phyloP scores from a whole-genome alignment of 64 coral and sea anemone species.

The Dendrophyllia cribrosa region DNA sequence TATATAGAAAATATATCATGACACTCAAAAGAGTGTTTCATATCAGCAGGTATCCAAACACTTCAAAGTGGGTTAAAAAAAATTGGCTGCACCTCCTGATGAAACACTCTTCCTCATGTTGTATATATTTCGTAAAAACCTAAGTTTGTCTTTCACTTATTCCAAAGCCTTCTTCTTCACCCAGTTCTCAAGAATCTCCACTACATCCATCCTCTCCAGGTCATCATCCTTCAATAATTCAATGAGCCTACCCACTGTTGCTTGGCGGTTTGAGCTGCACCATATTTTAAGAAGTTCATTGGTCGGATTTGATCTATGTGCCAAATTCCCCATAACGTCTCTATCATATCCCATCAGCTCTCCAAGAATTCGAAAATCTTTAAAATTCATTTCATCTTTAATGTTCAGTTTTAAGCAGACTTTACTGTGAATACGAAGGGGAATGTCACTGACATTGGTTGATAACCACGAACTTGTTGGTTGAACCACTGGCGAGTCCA shows the following conservation, averaged over 20 bases:
- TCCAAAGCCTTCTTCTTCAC: neutral
- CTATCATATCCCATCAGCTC: neutral
- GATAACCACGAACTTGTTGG: neutral
- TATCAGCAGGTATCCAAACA: too few species aligned
- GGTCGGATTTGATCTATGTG: neutral
- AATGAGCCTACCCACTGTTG: slow-evolving; percentile 11
- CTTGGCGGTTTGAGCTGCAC: neutral
- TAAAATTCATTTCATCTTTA: neutral
- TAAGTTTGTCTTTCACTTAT: neutral
- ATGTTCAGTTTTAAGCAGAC: neutral
- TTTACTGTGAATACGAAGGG: neutral
- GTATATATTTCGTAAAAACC: too few species aligned
- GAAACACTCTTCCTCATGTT: too few species aligned
- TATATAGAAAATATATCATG: too few species aligned
- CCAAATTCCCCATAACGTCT: neutral
- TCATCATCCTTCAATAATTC: neutral
- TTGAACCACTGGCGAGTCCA: neutral
- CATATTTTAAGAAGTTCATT: slow-evolving; percentile 10
- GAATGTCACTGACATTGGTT: neutral
- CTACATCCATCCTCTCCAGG: neutral
- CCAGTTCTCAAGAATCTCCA: slow-evolving; percentile 8
- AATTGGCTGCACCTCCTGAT: too few species aligned
- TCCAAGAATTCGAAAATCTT: slow-evolving; percentile 38
- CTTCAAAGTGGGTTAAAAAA: too few species aligned
- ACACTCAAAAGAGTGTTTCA: too few species aligned